Evolutionary conservation across 53 echinoderm and acorn worm species (phyloP).

Genomic region (Holothuria scabra): DNA sequence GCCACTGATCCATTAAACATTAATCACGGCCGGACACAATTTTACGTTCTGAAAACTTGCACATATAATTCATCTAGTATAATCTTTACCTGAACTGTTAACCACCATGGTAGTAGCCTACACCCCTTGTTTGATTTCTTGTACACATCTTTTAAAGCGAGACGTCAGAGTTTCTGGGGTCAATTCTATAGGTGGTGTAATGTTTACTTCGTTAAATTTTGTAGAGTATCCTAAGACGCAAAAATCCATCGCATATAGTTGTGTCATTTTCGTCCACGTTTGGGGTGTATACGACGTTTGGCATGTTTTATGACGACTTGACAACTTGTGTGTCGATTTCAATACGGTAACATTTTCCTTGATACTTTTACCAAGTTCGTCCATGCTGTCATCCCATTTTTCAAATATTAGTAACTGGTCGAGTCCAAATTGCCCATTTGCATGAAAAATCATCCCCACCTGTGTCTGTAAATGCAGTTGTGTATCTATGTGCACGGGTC

Average conservation of each 20-base stretch:
- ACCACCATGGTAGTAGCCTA: too few species aligned
- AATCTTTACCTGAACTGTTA: too few species aligned
- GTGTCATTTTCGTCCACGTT: conserved; percentile 21
- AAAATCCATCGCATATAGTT: conserved; percentile 21
- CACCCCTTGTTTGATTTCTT: neutral
- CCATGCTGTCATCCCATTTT: conserved; percentile 34
- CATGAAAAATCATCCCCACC: conserved; percentile 19
- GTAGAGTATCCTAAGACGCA: conserved; percentile 26
- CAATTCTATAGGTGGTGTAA: conserved; percentile 5
- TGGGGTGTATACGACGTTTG: neutral
- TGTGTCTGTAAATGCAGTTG: conserved; percentile 28
- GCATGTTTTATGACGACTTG: neutral
- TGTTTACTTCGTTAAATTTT: neutral
- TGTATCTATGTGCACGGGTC: neutral
- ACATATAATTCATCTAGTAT: too few species aligned
- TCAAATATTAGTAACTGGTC: conserved; percentile 27
- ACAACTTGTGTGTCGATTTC: neutral
- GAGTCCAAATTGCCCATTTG: neutral
- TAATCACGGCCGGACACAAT: too few species aligned
- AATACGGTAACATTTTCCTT: neutral
- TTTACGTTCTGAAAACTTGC: too few species aligned
- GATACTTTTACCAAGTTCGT: neutral
- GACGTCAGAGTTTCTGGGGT: neutral
- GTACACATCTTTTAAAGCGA: neutral
- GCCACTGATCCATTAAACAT: too few species aligned